Conservation (phyloP, 2,888 invertebrate genomes). For the Caenorhabditis sp. region DNA sequence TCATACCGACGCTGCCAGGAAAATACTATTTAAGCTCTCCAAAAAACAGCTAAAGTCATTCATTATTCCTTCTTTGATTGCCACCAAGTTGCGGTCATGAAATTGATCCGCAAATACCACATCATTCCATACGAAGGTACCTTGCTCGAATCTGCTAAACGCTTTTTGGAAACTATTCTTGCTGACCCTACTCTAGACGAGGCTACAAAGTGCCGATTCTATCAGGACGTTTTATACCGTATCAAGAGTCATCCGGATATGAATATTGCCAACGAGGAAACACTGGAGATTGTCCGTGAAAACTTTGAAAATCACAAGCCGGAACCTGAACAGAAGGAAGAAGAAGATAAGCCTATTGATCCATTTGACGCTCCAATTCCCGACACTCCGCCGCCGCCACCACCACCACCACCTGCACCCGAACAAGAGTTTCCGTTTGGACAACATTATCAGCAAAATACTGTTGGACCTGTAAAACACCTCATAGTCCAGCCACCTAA, state of each 20-base stretch:
- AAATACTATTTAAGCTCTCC: slow-evolving; percentile 13
- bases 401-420: not conserved
- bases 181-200: not conserved
- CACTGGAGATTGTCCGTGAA: not conserved
- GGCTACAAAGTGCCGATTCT: slow-evolving; percentile 12
- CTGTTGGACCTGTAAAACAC: too few relatives aligned
- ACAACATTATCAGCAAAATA: too few relatives aligned
- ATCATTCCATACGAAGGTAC: slow-evolving; percentile 5
- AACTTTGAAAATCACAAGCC: not conserved
- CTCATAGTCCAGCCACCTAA: too few relatives aligned
- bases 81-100: not conserved
- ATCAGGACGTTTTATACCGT: slow-evolving; percentile 13
- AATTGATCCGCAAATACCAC: slow-evolving; percentile 15
- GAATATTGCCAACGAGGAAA: slow-evolving; percentile 6
- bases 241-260: slow-evolving; percentile 2
- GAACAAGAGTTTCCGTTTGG: too few relatives aligned
- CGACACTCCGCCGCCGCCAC: too few relatives aligned
- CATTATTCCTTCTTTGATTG: not conserved
- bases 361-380: not conserved
- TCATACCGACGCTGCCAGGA: not conserved
- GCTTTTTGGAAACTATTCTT: slow-evolving; percentile 6
- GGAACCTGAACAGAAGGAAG: too few relatives aligned
- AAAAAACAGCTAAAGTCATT: not conserved
- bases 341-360: too few relatives aligned
- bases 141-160: not conserved